Base-by-base conservation (phyloP, 2,113 vertebrate species). In the Lagopus leucura region DNA sequence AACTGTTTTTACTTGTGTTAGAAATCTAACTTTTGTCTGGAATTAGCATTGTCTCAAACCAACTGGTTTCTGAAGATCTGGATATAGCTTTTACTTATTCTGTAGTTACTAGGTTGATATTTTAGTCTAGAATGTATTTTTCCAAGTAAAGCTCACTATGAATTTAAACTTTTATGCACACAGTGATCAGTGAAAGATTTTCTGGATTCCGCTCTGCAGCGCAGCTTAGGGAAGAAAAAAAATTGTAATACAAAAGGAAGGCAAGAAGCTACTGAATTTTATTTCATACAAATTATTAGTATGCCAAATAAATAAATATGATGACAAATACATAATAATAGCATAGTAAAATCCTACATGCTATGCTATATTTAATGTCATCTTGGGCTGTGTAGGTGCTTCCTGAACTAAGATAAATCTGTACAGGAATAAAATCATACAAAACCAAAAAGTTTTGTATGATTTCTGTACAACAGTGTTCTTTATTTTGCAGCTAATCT, bases 271-370 rank as follows among this genome's bases (percentile, higher is more conserved):
- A 58, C 67, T 61, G 20, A 93, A 80, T 52, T 22, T 71, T 93
- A 90, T 77, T 89, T 81, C 19, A 74, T 64, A 47, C 52, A n/a
- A 70, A 66, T 40, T 75, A 45, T 57, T 25, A 58, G 36, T 24
- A 34, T 87, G 60, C 25, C 54, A 78, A 91, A 72, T 55, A 65
- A 79, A 73, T 45, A 65, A 76, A 73, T 45, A 27, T 15, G 4
- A 57, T 85, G 15, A 91, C 21, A 92, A 77, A 93, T 54, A 34
- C 13, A 34, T 88, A 92, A 83, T 96, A 88, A 79, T 28, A 54
- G 22, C 42, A 82, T 82, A 78, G 88, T 84, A 80, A 52, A 57
- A 74, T 43, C 40, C 8, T 48, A 30, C 38, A 54, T 78, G 70
- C 72, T 88, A 18, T 66, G 13, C 24, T 71, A 32, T 86, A 82